These are phyloP conservation scores for Strongylocentrotus purpuratus DNA, from an alignment of 35 echinoderm and acorn worm species.

Conservation along the genomic window DNA sequence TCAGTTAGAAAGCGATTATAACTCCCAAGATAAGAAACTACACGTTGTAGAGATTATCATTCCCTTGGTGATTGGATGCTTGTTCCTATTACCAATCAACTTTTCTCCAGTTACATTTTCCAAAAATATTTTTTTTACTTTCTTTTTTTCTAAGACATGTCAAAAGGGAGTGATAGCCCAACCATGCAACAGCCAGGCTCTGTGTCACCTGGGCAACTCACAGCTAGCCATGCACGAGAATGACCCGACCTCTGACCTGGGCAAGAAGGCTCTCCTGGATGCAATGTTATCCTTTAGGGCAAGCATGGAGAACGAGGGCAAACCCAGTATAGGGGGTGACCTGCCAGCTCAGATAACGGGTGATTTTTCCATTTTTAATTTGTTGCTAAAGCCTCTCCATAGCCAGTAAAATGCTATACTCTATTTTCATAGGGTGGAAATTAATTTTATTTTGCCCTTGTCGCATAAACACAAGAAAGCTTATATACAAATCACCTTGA, in stretches of 20 bases:
- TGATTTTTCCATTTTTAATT: conserved; percentile 25
- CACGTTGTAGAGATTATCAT: too few relatives aligned
- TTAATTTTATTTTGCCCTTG: too few relatives aligned
- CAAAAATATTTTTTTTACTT: background rate
- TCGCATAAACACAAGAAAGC: too few relatives aligned
- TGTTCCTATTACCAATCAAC: too few relatives aligned
- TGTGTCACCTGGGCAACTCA: conserved; percentile 80
- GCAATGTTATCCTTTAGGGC: conserved; percentile 87
- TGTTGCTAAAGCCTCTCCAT: background rate
- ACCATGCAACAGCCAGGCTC: conserved; percentile 82
- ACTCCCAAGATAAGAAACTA: too few relatives aligned
- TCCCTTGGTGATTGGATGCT: too few relatives aligned
- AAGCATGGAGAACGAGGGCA: conserved; percentile 92
- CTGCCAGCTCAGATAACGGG: conserved; percentile 76
- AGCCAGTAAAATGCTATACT: too few relatives aligned
- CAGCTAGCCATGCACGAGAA: conserved; percentile 94
- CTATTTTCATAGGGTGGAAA: too few relatives aligned
- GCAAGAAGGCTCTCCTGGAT: conserved; percentile 65
- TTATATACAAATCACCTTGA: too few relatives aligned
- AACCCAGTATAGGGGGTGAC: conserved; percentile 88
- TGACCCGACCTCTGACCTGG: conserved; percentile 52
- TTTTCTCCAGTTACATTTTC: too few relatives aligned
- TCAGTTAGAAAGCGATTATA: too few relatives aligned
- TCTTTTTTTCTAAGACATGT: conserved; percentile 63
- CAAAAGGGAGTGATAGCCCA: conserved; percentile 95